phyloP scores from a whole-genome alignment of 2,797 vertebrate genomes.

The Hoplostethus atlanticus region DNA sequence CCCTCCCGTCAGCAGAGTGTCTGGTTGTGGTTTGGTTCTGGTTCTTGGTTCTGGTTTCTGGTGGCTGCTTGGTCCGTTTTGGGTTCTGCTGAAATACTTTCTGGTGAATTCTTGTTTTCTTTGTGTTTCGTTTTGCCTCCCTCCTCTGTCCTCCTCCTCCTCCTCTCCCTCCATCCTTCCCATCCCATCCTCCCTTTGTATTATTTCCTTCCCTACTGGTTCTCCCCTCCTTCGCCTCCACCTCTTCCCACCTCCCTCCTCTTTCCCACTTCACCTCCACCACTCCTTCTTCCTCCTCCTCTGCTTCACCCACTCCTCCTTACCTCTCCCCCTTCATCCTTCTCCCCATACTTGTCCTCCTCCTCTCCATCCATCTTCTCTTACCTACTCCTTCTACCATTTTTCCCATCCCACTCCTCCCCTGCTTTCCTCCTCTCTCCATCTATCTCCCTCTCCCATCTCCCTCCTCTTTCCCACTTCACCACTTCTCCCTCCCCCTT shows the following conservation, averaged over 20 bases:
- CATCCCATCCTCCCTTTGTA: neutral
- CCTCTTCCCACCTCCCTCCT: neutral
- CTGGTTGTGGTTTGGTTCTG: neutral
- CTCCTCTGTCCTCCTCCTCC: neutral
- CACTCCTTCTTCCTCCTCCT: neutral
- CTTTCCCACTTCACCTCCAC: neutral
- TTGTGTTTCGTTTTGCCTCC: conserved; percentile 15
- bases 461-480: too few relatives aligned
- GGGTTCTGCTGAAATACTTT: conserved; percentile 7
- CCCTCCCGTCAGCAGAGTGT: too few relatives aligned
- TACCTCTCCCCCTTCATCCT: too few relatives aligned
- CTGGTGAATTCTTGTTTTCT: conserved; percentile 16
- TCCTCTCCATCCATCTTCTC: too few relatives aligned
- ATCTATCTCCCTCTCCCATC: too few relatives aligned
- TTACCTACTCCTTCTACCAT: too few relatives aligned
- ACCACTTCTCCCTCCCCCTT: neutral
- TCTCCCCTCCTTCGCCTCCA: neutral
- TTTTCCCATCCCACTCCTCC: too few relatives aligned
- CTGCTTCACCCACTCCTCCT: too few relatives aligned
- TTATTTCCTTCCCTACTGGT: conserved; percentile 4
- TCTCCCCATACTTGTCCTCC: too few relatives aligned
- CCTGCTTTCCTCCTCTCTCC: too few relatives aligned
- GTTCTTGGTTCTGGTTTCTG: neutral
- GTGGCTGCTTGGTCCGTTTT: conserved; percentile 22
- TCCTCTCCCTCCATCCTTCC: neutral